Base-by-base conservation (phyloP, 2,113 vertebrate species). In the Carlito syrichta region DNA sequence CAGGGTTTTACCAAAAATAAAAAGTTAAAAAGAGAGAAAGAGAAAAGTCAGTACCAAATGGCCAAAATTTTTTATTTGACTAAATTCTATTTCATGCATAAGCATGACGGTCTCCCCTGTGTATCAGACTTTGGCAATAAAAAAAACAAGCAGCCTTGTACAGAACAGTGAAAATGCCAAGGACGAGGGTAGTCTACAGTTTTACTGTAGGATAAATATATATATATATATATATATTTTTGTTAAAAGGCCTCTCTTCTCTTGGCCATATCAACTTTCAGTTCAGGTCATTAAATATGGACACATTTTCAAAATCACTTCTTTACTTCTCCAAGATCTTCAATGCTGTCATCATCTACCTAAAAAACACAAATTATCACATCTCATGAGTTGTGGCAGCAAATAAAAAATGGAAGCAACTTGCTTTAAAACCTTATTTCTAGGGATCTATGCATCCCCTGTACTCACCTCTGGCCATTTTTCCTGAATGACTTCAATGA, bases 261-360 rank as follows among this genome's bases (percentile, higher is more conserved):
- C 99, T 99, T 99, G 99, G 99, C 99, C 99, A 97, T 96, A 98
- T 98, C 98, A 95, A 98, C 98, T 99, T 98, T 98, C 98, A 99
- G 98, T 97, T 98, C 98, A 98, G 98, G 97, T 96, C 88, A 98
- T 99, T 98, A 98, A 99, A 99, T 99, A 99, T 99, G 99, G 98
- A 98, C 98, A 99, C 96, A 97, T 98, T 98, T 98, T 98, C 97
- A 98, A 96, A 81, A 98, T 99, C 99, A 99, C 98, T 99, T 99
- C 99, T 99, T 99, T 27, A 99, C 99, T 99, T 99, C 99, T 97
- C 99, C 99, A 87, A 99, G 99, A 97, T 99, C 99, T 96, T 99
- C 99, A 7, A 99, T 99, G 99, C 99, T 99, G 96, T 99, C 99
- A 85, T 99, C 99, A 94, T 99, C 99, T 98, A 99, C 99, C 99